A percentile compares a stretch with the other conserved stretches of the same genome.
phyloP scores from a whole-genome alignment of 2,888 invertebrate genomes.

The Scaptomyza caliginosa region DNA sequence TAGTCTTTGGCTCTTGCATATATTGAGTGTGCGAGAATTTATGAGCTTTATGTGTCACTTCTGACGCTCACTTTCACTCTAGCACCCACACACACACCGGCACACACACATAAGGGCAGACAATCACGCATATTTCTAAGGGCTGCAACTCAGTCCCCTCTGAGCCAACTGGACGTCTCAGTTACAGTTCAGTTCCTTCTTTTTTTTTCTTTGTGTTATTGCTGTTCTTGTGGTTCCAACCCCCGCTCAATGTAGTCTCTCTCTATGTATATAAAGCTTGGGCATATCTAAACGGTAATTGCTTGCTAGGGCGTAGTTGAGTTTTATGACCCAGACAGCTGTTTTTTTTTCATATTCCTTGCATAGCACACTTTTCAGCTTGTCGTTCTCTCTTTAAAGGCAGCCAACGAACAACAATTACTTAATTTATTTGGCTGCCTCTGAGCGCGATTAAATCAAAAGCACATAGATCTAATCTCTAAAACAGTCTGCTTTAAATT shows the following conservation, averaged over 20 bases:
- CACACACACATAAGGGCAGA: conserved; percentile 11
- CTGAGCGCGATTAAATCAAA: conserved; percentile 46
- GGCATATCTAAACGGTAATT: conserved; percentile 72
- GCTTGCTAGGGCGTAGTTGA: conserved; percentile 67
- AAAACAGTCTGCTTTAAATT: conserved; percentile 38
- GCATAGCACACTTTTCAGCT: conserved; percentile 54
- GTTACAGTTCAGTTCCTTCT: conserved; percentile 38
- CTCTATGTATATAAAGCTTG: conserved; percentile 4
- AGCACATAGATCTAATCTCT: conserved; percentile 48
- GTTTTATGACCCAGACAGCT: conserved; percentile 74
- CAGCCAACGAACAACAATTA: conserved; percentile 40
- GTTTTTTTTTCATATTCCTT: conserved; percentile 47
- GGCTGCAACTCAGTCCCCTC: conserved; percentile 11
- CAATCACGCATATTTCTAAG: conserved; percentile 52
- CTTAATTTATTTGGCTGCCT: conserved; percentile 34
- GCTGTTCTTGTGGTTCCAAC: conserved; percentile 5
- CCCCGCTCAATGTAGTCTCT: not conserved
- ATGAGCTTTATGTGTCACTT: conserved; percentile 78
- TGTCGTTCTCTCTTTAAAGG: conserved; percentile 16
- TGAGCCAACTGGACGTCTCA: conserved; percentile 61
- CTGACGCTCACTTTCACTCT: conserved; percentile 73
- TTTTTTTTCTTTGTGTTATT: conserved; percentile 23
- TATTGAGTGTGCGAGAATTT: conserved; percentile 72
- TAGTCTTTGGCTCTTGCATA: conserved; percentile 46
- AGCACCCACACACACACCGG: conserved; percentile 20